These are phyloP conservation scores for Xerus rutilus DNA, from an alignment of 2,797 vertebrate genomes.

Conservation along the genomic window DNA sequence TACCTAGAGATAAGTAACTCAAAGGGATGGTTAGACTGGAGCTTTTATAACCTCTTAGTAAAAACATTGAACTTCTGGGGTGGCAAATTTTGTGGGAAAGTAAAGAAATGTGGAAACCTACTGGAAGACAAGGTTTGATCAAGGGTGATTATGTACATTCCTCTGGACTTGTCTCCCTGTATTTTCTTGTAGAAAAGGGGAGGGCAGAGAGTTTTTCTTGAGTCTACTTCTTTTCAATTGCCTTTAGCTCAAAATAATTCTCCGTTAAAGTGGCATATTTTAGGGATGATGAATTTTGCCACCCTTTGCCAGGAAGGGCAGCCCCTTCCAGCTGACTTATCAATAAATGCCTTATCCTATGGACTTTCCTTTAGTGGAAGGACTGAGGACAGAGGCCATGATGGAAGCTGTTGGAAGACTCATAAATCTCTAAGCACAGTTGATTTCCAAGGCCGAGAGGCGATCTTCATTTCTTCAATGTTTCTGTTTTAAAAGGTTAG, in stretches of 20 bases:
- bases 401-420: neutral
- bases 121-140: neutral
- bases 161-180: neutral
- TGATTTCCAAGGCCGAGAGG: neutral
- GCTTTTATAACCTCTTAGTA: neutral
- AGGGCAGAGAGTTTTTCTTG: neutral
- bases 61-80: neutral
- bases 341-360: neutral
- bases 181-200: neutral
- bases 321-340: neutral
- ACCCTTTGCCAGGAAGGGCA: neutral
- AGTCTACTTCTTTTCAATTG: neutral
- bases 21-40: neutral
- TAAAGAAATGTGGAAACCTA: neutral
- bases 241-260: neutral
- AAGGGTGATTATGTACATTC: neutral
- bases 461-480: neutral
- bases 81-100: neutral
- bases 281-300: neutral
- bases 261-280: neutral
- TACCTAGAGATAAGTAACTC: neutral
- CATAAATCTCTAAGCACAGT: too few species aligned
- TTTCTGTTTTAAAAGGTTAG: neutral
- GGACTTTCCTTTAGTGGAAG: neutral
- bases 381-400: neutral